These are phyloP conservation scores for Diarsia brunnea DNA, from an alignment of 2,888 invertebrate genomes.

Conservation along the genomic window DNA sequence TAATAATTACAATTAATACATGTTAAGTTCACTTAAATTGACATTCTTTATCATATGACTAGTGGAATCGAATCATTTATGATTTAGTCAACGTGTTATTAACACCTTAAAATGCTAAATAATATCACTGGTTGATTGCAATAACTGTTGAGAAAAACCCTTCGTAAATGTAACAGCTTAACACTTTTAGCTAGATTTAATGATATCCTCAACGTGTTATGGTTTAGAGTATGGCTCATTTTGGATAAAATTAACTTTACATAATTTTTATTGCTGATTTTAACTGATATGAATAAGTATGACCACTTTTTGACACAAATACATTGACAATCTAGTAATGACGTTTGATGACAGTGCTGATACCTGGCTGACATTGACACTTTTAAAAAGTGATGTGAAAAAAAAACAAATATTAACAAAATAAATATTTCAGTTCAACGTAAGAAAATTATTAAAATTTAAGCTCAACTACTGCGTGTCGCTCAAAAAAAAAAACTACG, in stretches of 20 bases:
- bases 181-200: conserved; percentile 30
- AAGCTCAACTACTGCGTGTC: no score
- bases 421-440: no score
- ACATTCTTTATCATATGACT: conserved; percentile 54
- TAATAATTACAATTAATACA: conserved; percentile 74
- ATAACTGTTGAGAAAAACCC: conserved; percentile 25
- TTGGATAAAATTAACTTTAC: conserved; percentile 56
- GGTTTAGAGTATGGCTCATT: conserved; percentile 66
- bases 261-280: conserved; percentile 44
- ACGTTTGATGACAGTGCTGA: not conserved
- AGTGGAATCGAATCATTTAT: conserved; percentile 43
- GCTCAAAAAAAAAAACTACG: no score
- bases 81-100: conserved; percentile 33
- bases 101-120: conserved; percentile 19
- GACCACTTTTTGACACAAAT: conserved; percentile 2
- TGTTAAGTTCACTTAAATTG: conserved; percentile 57
- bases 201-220: conserved; percentile 40
- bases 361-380: not conserved
- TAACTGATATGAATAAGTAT: not conserved
- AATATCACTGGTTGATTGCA: conserved; percentile 35
- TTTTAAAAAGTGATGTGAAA: not conserved
- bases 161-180: conserved; percentile 34
- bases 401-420: no score
- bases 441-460: no score
- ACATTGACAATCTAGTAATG: not conserved